These are phyloP conservation scores for Carpatolechia fugitivella DNA, from an alignment of 2,888 invertebrate species.

Conservation along the genomic window DNA sequence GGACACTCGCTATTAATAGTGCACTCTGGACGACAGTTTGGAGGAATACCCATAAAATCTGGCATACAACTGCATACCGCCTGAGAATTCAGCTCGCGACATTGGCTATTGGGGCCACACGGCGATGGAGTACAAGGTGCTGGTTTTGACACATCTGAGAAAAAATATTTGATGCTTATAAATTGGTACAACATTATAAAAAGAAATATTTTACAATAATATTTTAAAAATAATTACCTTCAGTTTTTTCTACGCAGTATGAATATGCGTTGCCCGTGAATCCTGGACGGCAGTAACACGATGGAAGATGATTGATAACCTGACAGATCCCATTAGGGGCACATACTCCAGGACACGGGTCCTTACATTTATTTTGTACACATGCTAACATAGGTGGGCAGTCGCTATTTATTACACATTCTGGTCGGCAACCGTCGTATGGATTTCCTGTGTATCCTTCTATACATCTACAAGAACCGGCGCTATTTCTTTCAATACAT, in stretches of 20 bases:
- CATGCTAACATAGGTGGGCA: slow-evolving; percentile 86
- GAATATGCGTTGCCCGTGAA: slow-evolving; percentile 85
- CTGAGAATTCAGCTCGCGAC: slow-evolving; percentile 82
- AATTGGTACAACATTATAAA: too few species aligned
- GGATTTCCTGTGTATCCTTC: slow-evolving; percentile 76
- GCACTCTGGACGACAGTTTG: slow-evolving; percentile 90
- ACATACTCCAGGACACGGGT: slow-evolving; percentile 89
- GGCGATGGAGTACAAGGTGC: slow-evolving; percentile 85
- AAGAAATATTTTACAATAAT: too few species aligned
- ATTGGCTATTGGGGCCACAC: slow-evolving; percentile 88
- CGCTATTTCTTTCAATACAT: slow-evolving; percentile 81
- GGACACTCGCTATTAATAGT: slow-evolving; percentile 89
- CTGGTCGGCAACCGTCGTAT: slow-evolving; percentile 85
- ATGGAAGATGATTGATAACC: slow-evolving; percentile 87
- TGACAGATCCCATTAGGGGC: slow-evolving; percentile 86
- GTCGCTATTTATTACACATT: slow-evolving; percentile 89
- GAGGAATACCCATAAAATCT: slow-evolving; percentile 86
- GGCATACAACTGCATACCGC: slow-evolving; percentile 86
- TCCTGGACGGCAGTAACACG: slow-evolving; percentile 84
- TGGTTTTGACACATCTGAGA: slow-evolving; percentile 57
- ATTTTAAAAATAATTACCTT: too few species aligned
- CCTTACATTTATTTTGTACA: slow-evolving; percentile 85
- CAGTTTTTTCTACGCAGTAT: slow-evolving; percentile 73
- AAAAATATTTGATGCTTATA: neutral
- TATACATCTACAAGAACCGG: slow-evolving; percentile 85